phyloP scores from a whole-genome alignment of 2,797 vertebrate species.

The Cyclopterus lumpus region DNA sequence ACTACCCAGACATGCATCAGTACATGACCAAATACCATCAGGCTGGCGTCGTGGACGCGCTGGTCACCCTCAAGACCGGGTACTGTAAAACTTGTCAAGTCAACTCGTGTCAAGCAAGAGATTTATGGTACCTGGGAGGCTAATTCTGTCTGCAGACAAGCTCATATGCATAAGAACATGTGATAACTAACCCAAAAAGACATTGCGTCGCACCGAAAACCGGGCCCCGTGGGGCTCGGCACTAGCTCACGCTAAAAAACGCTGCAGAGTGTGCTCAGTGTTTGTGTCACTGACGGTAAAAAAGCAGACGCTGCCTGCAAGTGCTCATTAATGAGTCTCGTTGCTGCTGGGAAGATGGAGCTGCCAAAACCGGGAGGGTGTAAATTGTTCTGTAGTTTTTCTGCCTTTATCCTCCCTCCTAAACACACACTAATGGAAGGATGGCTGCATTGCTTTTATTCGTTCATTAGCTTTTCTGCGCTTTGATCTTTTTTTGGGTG shows the following conservation, averaged over 20 bases:
- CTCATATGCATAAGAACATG: slow-evolving; percentile 41
- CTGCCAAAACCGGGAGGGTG: slow-evolving; percentile 61
- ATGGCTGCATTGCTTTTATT: slow-evolving; percentile 52
- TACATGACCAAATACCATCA: slow-evolving; percentile 99
- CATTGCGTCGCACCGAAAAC: slow-evolving; percentile 21
- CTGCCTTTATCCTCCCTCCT: slow-evolving; percentile 51
- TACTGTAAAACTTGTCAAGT: slow-evolving; percentile 72
- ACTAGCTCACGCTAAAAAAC: slow-evolving; percentile 54
- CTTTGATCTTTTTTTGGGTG: slow-evolving; percentile 53
- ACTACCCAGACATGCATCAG: slow-evolving; percentile 98
- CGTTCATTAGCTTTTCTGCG: slow-evolving; percentile 53
- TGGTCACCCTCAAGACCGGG: slow-evolving; percentile 96
- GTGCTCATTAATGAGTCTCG: slow-evolving; percentile 70
- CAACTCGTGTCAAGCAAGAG: slow-evolving; percentile 29
- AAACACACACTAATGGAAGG: slow-evolving; percentile 52
- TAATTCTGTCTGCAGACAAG: slow-evolving; percentile 55
- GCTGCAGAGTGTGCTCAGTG: slow-evolving; percentile 55
- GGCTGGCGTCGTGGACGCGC: slow-evolving; percentile 91
- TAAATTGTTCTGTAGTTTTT: slow-evolving; percentile 67
- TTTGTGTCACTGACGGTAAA: slow-evolving; percentile 56
- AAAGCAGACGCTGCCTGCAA: slow-evolving; percentile 55
- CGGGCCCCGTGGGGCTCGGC: slow-evolving; percentile 38
- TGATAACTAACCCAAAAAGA: slow-evolving; percentile 51
- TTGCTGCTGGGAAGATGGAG: slow-evolving; percentile 58
- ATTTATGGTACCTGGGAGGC: slow-evolving; percentile 47